These are phyloP conservation scores for Tetropium fuscum DNA, from an alignment of 2,888 invertebrate species.

Conservation along the genomic window DNA sequence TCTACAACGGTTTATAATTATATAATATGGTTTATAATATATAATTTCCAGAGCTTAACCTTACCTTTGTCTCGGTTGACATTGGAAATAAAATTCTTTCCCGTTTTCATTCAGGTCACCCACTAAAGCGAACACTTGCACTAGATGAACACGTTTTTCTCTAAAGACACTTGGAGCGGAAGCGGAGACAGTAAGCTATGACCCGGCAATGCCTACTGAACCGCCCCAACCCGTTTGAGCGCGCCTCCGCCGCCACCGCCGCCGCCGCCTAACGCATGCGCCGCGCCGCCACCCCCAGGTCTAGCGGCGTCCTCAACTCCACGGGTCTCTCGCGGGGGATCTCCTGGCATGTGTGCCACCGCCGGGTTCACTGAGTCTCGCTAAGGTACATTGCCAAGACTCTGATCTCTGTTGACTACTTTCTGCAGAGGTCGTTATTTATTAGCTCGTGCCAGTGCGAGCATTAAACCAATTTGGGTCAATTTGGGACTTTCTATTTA, in stretches of 20 bases:
- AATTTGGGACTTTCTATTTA: too few species aligned
- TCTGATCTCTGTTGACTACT: too few species aligned
- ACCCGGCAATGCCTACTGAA: constrained; percentile 27
- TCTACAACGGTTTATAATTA: too few species aligned
- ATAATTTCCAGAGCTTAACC: background rate
- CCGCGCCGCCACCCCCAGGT: constrained; percentile 35
- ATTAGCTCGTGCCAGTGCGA: too few species aligned
- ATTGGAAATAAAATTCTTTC: constrained; percentile 32
- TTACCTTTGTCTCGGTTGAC: constrained; percentile 37
- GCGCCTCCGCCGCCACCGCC: constrained; percentile 34
- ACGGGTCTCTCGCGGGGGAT: constrained; percentile 24
- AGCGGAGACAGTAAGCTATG: constrained; percentile 5
- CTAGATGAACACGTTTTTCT: constrained; percentile 26
- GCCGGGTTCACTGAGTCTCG: background rate
- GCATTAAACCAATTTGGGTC: too few species aligned
- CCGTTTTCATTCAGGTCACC: constrained; percentile 41
- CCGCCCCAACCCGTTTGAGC: constrained; percentile 27
- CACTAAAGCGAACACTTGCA: constrained; percentile 29
- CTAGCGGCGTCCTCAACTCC: constrained; percentile 33
- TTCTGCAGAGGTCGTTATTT: too few species aligned
- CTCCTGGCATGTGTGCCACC: constrained; percentile 21
- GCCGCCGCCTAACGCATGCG: constrained; percentile 36
- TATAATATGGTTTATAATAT: too few species aligned
- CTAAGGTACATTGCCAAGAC: background rate
- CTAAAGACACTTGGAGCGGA: constrained; percentile 8